Evolutionary conservation across 2,797 vertebrate species (phyloP).

Genomic region (Hyperoplus lanceolatus): DNA sequence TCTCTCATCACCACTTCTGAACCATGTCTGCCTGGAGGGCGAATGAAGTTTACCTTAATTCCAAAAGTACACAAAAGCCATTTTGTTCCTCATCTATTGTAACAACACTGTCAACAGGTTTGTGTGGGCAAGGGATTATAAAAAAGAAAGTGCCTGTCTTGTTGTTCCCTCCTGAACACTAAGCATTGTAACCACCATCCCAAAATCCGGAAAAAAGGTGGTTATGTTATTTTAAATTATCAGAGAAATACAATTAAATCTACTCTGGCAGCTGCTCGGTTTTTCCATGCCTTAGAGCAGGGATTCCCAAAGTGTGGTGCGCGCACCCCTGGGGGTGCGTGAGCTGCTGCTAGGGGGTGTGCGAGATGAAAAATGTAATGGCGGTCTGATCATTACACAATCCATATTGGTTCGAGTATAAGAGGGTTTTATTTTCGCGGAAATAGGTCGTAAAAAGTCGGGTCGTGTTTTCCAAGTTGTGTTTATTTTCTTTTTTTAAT

Average conservation of each 20-base stretch:
- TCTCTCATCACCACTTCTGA: constrained; percentile 56
- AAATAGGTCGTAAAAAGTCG: no score
- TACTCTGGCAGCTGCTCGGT: constrained; percentile 24
- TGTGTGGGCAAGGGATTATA: constrained; percentile 66
- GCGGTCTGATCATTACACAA: no score
- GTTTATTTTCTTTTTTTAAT: no score
- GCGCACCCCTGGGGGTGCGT: no score
- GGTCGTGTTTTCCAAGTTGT: no score
- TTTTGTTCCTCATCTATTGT: constrained; percentile 55
- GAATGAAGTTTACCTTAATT: constrained; percentile 69
- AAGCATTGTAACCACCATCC: constrained; percentile 43
- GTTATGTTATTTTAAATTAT: constrained; percentile 45
- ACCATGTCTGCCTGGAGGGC: constrained; percentile 53
- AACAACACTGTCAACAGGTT: constrained; percentile 64
- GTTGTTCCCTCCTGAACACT: constrained; percentile 55
- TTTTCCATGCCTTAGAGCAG: constrained; percentile 46
- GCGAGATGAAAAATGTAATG: no score
- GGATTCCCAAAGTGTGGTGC: no score
- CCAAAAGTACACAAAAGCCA: constrained; percentile 65
- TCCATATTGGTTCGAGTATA: no score
- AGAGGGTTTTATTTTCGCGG: no score
- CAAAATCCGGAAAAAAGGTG: constrained; percentile 40
- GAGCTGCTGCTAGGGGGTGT: no score
- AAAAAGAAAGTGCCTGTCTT: constrained; percentile 49
- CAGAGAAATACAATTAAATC: constrained; percentile 51